Evolutionary conservation across 2,888 invertebrate genomes (phyloP).

Genomic region (Ophioninae sp.): DNA sequence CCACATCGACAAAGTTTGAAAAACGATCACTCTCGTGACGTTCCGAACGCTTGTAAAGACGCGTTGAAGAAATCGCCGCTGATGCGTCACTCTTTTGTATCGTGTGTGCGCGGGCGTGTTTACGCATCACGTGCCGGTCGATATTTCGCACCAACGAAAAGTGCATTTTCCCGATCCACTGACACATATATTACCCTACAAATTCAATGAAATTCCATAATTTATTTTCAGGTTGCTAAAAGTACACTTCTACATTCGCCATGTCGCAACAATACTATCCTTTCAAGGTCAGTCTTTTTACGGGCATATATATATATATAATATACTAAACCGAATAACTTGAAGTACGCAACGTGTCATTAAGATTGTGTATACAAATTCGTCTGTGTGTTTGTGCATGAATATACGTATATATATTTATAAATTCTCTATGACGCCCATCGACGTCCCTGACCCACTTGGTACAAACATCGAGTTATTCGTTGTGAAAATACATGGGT

Average conservation of each 20-base stretch:
- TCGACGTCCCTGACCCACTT: constrained; percentile 62
- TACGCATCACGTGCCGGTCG: constrained; percentile 47
- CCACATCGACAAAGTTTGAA: neutral
- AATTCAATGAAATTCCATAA: neutral
- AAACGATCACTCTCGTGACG: too few relatives aligned
- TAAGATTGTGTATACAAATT: neutral
- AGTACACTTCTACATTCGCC: constrained; percentile 75
- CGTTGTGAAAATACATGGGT: neutral
- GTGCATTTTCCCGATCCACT: neutral
- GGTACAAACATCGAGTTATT: constrained; percentile 16
- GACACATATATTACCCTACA: neutral
- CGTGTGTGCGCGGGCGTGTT: constrained; percentile 10
- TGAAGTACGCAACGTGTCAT: neutral
- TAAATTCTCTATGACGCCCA: constrained; percentile 52
- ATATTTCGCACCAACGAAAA: constrained; percentile 17
- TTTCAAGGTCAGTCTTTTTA: constrained; percentile 87
- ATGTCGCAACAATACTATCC: constrained; percentile 93
- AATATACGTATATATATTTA: constrained; percentile 39
- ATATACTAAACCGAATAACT: neutral
- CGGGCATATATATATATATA: constrained; percentile 30
- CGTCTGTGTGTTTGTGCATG: neutral
- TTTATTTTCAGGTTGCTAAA: constrained; percentile 41
- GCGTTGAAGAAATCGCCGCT: neutral
- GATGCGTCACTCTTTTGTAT: neutral
- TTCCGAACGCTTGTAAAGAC: neutral